A percentile compares a stretch with the other conserved stretches of the same genome.
phyloP scores from a whole-genome alignment of 2,797 vertebrate species.

The Chaenodraco wilsoni region DNA sequence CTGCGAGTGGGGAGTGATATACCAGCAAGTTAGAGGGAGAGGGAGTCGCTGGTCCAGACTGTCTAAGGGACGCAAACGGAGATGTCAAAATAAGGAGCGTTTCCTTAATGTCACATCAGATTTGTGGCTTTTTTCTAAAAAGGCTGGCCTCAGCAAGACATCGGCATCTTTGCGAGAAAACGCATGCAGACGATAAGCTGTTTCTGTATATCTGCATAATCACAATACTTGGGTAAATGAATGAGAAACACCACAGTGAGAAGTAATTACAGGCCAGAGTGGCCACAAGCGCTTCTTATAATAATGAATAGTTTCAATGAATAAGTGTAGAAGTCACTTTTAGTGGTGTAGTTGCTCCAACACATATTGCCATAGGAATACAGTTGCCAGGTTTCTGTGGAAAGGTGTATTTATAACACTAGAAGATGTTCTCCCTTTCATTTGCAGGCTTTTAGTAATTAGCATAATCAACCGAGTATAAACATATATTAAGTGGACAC shows the following conservation, averaged over 20 bases:
- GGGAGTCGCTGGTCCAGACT: conserved; percentile 7
- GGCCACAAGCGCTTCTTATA: conserved; percentile 44
- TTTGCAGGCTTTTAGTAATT: conserved; percentile 46
- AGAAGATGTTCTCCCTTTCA: conserved; percentile 36
- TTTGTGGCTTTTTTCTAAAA: conserved; percentile 8
- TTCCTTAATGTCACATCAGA: conserved; percentile 19
- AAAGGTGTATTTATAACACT: conserved; percentile 48
- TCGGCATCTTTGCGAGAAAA: conserved; percentile 10
- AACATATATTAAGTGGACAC: conserved; percentile 52
- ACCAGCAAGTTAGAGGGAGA: conserved; percentile 35
- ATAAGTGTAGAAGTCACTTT: conserved; percentile 51
- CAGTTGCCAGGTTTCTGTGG: conserved; percentile 41
- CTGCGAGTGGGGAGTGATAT: conserved; percentile 35
- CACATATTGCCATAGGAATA: conserved; percentile 41
- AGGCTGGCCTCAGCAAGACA: conserved; percentile 17
- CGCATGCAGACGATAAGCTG: neutral
- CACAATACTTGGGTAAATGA: conserved; percentile 64
- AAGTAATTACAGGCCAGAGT: conserved; percentile 65
- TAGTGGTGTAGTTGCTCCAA: conserved; percentile 37
- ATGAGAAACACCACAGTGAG: conserved; percentile 47
- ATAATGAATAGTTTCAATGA: conserved; percentile 65
- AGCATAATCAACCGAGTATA: conserved; percentile 55
- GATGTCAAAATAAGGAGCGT: conserved; percentile 41
- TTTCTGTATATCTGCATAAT: conserved; percentile 56
- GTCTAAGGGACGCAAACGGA: conserved; percentile 31